Conservation (phyloP, 1,140 invertebrate species). For the Dolichoris vasculosae region DNA sequence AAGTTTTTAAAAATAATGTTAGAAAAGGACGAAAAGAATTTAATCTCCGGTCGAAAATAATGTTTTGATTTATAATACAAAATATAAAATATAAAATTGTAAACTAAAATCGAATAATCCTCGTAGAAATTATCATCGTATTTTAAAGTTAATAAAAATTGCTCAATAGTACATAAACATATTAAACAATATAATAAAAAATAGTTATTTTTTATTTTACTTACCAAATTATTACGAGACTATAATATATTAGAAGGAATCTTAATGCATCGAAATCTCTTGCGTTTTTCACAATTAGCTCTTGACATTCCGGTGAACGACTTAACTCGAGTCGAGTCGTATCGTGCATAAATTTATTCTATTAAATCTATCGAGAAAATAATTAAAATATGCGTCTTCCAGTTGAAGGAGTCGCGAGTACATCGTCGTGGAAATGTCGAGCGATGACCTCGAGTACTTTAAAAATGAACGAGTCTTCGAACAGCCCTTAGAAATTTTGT, state of each 20-base stretch:
- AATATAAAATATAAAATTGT: not conserved
- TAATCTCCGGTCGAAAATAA: not conserved
- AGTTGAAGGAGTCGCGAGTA: not conserved
- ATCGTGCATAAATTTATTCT: slow-evolving; percentile 23
- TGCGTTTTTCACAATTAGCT: not conserved
- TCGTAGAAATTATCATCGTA: not conserved
- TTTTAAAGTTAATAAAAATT: not conserved
- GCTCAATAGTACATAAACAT: not conserved
- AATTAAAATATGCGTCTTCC: slow-evolving; percentile 3
- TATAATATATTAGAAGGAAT: not conserved
- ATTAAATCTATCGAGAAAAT: slow-evolving; percentile 20
- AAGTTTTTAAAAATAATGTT: not conserved
- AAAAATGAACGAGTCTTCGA: not conserved
- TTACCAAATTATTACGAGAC: not conserved
- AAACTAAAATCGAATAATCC: not conserved
- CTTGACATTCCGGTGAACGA: not conserved
- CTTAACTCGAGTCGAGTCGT: too few relatives aligned
- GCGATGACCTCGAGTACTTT: not conserved
- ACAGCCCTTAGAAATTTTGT: not conserved
- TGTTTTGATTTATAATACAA: not conserved
- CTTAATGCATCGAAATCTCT: not conserved
- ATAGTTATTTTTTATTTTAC: not conserved
- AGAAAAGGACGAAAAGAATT: not conserved
- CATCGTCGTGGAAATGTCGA: slow-evolving; percentile 13
- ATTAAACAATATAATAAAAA: not conserved